Percentiles rank a stretch among this genome's conserved stretches.
Conservation (phyloP, 37 sponge, comb jelly and placozoan genomes). For the Tethya wilhelma region DNA sequence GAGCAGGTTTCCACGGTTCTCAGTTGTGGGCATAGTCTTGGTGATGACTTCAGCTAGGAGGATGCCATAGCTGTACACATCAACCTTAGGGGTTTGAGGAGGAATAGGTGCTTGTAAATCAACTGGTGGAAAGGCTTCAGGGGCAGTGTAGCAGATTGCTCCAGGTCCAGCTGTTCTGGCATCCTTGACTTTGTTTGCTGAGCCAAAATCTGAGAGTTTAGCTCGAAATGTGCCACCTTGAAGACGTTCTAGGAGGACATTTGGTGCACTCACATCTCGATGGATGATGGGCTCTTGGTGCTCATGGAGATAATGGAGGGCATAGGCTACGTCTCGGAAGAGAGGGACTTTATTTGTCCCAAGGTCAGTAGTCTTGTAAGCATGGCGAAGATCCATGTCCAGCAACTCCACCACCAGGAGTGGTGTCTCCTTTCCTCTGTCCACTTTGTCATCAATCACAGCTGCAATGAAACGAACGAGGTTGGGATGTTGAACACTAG, state of each 20-base stretch:
- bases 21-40: slow-evolving; percentile 39
- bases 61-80: slow-evolving; percentile 82
- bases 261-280: slow-evolving; percentile 78
- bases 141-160: slow-evolving; percentile 64
- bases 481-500: slow-evolving; percentile 63
- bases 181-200: slow-evolving; percentile 57
- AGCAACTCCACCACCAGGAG: slow-evolving; percentile 71
- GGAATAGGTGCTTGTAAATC: not conserved
- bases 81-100: slow-evolving; percentile 69
- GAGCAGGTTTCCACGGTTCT: not conserved
- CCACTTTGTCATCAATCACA: slow-evolving; percentile 35
- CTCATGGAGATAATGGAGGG: slow-evolving; percentile 72
- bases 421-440: not conserved
- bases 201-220: slow-evolving; percentile 78
- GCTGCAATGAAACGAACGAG: slow-evolving; percentile 66
- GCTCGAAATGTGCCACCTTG: slow-evolving; percentile 38
- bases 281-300: slow-evolving; percentile 72
- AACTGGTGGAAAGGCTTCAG: slow-evolving; percentile 50
- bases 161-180: slow-evolving; percentile 44
- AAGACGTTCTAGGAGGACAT: slow-evolving; percentile 55
- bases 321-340: slow-evolving; percentile 55
- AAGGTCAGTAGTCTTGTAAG: slow-evolving; percentile 12
- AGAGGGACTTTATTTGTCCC: not conserved
- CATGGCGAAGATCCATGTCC: slow-evolving; percentile 60
- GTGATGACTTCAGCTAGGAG: slow-evolving; percentile 56